Base-by-base conservation (phyloP, 2,888 invertebrate genomes). In the Encarsia formosa region DNA sequence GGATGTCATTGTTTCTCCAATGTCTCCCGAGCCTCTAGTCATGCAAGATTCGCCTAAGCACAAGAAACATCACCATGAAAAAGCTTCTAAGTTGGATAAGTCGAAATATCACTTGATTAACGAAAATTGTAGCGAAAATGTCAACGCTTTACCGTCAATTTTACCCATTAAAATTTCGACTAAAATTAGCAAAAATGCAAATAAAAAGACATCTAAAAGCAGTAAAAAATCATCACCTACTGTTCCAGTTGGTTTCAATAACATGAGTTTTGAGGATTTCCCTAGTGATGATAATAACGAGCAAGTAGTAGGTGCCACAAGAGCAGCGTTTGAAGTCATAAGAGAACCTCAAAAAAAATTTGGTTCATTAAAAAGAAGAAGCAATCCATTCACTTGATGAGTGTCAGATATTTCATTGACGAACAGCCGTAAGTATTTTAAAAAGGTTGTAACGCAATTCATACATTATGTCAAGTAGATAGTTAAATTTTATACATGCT, bases 231-330 rank as follows among this genome's bases (percentile, higher is more conserved):
- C 40, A 3, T 42, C 50, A 16, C 58, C 59, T 3, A 57, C 58
- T 2, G 63, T 59, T 1, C 63, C 67, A 1, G 79, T 79, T 8
- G 84, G 85, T 4, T 85, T 86, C 64, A 85, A 83, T 63, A 86
- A 86, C 62, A 82, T 86, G 83, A 86, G 86, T 65, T 86, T 86
- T 63, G 86, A 86, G 67, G 86, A 86, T 70, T 85, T 85, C 64
- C 82, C 84, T 2, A 83, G 82, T 22, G 85, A 85, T 63, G 80
- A 81, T 46, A 79, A 79, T 54, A 78, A 78, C 42, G 80, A 81
- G 40, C 79, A 79, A 51, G 77, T 77, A 40, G 31, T 41, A 6
- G 70, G 61, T 5, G 61, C 68, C 19, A 68, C 73, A 19, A 72
- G 77, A 35, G 78, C 80, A 43, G 84, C 84, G 0, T 85, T 84